A percentile compares a stretch with the other conserved stretches of the same genome.
Evolutionary conservation across 2,113 vertebrate species (phyloP).

Genomic region (Sapayoa aenigma): DNA sequence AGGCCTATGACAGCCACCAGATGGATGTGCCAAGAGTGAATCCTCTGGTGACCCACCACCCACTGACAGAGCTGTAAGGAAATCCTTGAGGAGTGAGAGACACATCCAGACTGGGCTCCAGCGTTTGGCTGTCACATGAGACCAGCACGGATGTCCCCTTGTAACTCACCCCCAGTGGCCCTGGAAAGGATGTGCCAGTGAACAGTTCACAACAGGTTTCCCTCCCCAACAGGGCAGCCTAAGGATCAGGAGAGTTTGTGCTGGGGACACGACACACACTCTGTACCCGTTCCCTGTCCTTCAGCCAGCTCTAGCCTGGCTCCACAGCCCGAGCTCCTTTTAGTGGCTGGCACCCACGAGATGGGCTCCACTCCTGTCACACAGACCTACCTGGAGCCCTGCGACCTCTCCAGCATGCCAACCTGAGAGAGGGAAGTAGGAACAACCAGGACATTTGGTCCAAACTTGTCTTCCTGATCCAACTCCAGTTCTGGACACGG

Average conservation of each 20-base stretch:
- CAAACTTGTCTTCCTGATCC: background rate
- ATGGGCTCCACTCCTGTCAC: background rate
- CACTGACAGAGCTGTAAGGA: accelerated
- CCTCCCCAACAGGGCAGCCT: background rate
- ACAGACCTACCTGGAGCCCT: background rate
- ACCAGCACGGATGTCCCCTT: accelerated
- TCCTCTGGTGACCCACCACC: background rate
- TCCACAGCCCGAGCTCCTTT: background rate
- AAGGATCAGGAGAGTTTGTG: background rate
- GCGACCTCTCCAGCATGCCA: background rate
- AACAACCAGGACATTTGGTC: background rate
- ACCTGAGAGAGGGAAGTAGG: background rate
- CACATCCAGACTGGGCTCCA: background rate
- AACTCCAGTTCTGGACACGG: background rate
- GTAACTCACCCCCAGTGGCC: background rate
- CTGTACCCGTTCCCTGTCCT: background rate
- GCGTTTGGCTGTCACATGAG: background rate
- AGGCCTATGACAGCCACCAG: background rate
- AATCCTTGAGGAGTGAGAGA: background rate
- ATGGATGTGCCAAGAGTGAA: background rate
- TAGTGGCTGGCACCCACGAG: accelerated
- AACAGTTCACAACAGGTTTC: background rate
- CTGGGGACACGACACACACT: accelerated
- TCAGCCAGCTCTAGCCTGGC: background rate
- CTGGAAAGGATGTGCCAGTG: background rate